Percentiles rank a stretch among this genome's conserved stretches.
Conservation (phyloP, 2,113 vertebrate genomes). For the Lagopus leucura region DNA sequence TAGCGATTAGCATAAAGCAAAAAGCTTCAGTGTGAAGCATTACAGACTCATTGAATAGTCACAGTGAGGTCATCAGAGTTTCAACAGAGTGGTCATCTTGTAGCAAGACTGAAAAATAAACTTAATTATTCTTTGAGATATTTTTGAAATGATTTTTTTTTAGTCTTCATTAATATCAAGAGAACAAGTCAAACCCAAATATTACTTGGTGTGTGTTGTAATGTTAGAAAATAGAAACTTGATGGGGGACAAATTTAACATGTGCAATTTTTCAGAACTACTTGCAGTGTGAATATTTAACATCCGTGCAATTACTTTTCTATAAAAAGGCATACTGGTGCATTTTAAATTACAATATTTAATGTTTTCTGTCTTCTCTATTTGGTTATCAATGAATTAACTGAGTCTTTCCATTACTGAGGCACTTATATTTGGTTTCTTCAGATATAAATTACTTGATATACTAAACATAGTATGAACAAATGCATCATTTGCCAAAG, state of each 20-base stretch:
- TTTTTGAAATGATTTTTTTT: conserved; percentile 53
- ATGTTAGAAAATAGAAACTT: conserved; percentile 51
- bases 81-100: conserved; percentile 62
- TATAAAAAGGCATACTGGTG: conserved; percentile 56
- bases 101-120: conserved; percentile 71
- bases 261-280: conserved; percentile 47
- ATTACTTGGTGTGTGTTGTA: conserved; percentile 25
- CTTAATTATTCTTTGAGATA: conserved; percentile 43
- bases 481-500: not conserved
- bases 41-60: conserved; percentile 39
- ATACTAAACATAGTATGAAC: not conserved
- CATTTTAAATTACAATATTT: conserved; percentile 42
- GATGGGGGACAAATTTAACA: conserved; percentile 42
- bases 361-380: conserved; percentile 42
- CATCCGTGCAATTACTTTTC: conserved; percentile 43
- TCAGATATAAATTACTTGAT: not conserved
- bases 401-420: not conserved
- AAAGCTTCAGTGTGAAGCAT: conserved; percentile 66
- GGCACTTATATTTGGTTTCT: conserved; percentile 21
- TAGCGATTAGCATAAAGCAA: conserved; percentile 68
- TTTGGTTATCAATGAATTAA: conserved; percentile 49
- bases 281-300: conserved; percentile 59
- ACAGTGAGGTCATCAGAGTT: conserved; percentile 62
- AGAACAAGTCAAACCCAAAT: conserved; percentile 28
- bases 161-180: conserved; percentile 53